phyloP scores from a whole-genome alignment of 2,797 vertebrate genomes.

The Malurus splendens region DNA sequence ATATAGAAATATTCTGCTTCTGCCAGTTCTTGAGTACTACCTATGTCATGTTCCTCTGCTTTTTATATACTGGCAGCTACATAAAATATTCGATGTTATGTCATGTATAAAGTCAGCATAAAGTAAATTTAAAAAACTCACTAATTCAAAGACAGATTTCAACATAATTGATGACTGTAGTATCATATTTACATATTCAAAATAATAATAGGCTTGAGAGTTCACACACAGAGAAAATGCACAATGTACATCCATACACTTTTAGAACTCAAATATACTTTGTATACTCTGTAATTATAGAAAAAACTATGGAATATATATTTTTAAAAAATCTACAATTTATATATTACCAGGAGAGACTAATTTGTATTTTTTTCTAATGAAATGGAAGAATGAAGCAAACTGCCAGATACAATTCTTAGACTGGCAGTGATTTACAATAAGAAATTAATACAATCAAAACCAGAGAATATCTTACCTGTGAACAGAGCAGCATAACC shows the following conservation, averaged over 20 bases:
- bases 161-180: background rate
- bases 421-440: background rate
- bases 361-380: background rate
- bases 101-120: background rate
- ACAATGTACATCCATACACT: background rate
- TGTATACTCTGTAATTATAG: background rate
- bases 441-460: background rate
- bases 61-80: background rate
- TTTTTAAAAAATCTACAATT: background rate
- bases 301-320: background rate
- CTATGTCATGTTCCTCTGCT: background rate
- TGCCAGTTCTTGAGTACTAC: background rate
- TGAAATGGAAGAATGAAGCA: background rate
- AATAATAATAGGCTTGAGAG: background rate
- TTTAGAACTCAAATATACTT: background rate
- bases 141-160: background rate
- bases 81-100: background rate
- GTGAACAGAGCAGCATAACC: conserved; percentile 97
- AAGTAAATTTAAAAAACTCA: background rate
- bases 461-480: conserved; percentile 75
- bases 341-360: background rate
- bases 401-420: background rate
- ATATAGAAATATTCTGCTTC: background rate
- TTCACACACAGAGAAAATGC: background rate
- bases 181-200: background rate